A percentile compares a stretch with the other conserved stretches of the same genome.
Conservation (phyloP, 2,888 invertebrate species). For the Ophraella communa region DNA sequence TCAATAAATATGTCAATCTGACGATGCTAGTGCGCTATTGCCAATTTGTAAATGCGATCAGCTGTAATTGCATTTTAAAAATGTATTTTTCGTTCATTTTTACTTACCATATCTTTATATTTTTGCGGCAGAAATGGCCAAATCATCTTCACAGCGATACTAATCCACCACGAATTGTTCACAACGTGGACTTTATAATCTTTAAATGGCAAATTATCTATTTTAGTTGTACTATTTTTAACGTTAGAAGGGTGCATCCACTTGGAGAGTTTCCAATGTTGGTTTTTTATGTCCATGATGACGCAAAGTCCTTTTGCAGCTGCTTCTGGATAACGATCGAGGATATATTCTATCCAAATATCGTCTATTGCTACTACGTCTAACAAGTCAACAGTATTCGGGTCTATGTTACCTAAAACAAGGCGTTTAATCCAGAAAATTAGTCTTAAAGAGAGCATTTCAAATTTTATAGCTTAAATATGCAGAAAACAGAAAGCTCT, state of each 20-base stretch:
- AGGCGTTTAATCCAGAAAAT: no score
- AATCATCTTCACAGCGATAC: slow-evolving; percentile 50
- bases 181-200: slow-evolving; percentile 53
- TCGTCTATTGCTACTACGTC: slow-evolving; percentile 55
- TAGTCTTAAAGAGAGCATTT: no score
- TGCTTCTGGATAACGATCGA: slow-evolving; percentile 49
- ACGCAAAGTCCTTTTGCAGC: slow-evolving; percentile 55
- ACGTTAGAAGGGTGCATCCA: slow-evolving; percentile 54
- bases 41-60: no score
- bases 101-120: slow-evolving; percentile 46
- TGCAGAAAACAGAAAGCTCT: no score
- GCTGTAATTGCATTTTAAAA: no score
- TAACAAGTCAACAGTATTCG: slow-evolving; percentile 44
- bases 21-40: no score
- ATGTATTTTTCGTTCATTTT: background rate
- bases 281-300: slow-evolving; percentile 54
- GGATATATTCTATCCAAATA: slow-evolving; percentile 55
- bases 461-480: no score
- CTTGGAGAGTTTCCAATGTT: slow-evolving; percentile 48
- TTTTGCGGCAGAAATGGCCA: slow-evolving; percentile 53
- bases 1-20: background rate
- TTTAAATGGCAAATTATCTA: slow-evolving; percentile 50
- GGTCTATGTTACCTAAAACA: slow-evolving; percentile 46
- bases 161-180: slow-evolving; percentile 50
- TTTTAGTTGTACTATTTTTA: slow-evolving; percentile 42